A percentile compares a stretch with the other conserved stretches of the same genome.
These are phyloP conservation scores for Bos javanicus DNA, from an alignment of 2,113 vertebrate species.

Conservation along the genomic window DNA sequence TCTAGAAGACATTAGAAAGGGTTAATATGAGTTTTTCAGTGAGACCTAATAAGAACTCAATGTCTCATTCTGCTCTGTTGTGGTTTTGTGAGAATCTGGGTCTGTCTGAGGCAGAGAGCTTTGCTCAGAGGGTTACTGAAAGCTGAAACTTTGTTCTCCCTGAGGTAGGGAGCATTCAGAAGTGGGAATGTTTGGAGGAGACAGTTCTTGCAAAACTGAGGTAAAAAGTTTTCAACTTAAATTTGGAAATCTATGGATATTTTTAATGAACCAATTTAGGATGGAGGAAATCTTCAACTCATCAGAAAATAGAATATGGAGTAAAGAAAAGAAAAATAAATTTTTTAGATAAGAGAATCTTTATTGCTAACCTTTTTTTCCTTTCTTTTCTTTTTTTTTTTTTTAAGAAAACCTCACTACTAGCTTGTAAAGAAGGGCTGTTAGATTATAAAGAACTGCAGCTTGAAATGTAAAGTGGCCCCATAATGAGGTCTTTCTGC, in stretches of 20 bases:
- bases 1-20: background rate
- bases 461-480: background rate
- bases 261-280: background rate
- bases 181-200: background rate
- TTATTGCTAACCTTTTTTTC: background rate
- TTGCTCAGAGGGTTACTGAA: background rate
- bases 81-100: background rate
- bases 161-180: background rate
- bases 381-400: background rate
- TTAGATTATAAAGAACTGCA: background rate
- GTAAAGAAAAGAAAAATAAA: background rate
- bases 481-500: background rate
- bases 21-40: background rate
- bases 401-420: background rate
- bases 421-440: background rate
- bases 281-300: background rate
- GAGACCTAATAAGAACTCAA: background rate
- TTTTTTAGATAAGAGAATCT: background rate
- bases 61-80: background rate
- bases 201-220: background rate
- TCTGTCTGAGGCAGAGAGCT: background rate
- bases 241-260: background rate
- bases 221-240: background rate
- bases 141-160: background rate
- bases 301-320: background rate